Base-by-base conservation (phyloP, 1,140 invertebrate genomes). In the Drosophila bipectinata region DNA sequence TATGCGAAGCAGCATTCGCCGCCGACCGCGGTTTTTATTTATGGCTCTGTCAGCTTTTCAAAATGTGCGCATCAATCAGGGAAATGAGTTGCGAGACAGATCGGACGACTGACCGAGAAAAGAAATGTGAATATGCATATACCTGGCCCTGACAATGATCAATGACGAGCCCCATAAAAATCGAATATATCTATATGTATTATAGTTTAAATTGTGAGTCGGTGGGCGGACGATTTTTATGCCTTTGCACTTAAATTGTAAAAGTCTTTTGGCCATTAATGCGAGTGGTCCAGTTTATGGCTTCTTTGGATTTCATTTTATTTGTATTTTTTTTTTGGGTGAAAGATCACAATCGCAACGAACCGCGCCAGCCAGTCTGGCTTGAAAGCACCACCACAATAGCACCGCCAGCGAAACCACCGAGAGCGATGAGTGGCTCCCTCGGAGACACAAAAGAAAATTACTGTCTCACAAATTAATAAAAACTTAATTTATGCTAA, bases 401-500 rank as follows among this genome's bases (percentile, higher is more conserved):
- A 15, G 21, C 57, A 49, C 39, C 60, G 57, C 47, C 60, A 44
- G 54, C 32, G 32, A 32, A 32, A 32, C 32, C 32, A 10, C 8
- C 32, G 9, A 32, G 34, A 37, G 34, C 67, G 67, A 62, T 74
- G 51, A 60, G 52, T 72, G 57, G 51, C 56, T 48, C 14, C 9
- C 32, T 58, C 41, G 49, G 28, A 53, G 56, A 60, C 71, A 61
- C 76, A 77, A 88, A 79, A 77, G 79, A 79, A 78, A 88, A 89
- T 88, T 88, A 88, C 79, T 88, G 76, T 88, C 78, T 77, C 83
- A 77, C 83, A 88, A 88, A 88, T 88, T 88, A 89, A 88, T 88
- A 88, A 88, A 73, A 88, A 88, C 58, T 87, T 88, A 88, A 89
- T 89, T 88, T 88, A 88, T 88, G 83, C 61, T 88, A 88, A 88